Conservation (phyloP, 2,113 vertebrate genomes). For the Andinoacara biseriatus region DNA sequence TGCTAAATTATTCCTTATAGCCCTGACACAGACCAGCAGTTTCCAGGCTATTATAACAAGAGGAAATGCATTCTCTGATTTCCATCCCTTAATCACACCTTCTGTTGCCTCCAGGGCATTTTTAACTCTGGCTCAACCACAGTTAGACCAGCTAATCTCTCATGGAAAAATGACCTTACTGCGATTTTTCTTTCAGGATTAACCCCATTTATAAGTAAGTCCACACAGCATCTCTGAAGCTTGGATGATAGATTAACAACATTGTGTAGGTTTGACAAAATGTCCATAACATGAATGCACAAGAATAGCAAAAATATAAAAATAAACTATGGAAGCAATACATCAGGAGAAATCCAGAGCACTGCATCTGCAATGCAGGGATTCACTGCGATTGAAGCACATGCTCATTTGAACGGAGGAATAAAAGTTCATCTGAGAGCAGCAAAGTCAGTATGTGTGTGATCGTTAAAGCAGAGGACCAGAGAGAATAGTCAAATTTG, state of each 20-base stretch:
- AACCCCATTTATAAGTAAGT: background rate
- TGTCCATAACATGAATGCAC: background rate
- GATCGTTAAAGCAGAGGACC: background rate
- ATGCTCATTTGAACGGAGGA: background rate
- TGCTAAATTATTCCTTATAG: slow-evolving; percentile 6
- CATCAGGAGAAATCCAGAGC: slow-evolving; percentile 1
- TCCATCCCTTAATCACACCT: slow-evolving; percentile 4
- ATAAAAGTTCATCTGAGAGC: slow-evolving; percentile 21
- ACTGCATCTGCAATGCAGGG: slow-evolving; percentile 14
- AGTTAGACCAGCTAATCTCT: background rate
- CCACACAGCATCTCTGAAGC: background rate
- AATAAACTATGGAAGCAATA: slow-evolving; percentile 6
- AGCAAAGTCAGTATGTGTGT: background rate
- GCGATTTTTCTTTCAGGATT: background rate
- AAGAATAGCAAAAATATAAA: background rate
- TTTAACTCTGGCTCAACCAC: background rate
- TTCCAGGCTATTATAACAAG: background rate
- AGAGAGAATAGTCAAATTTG: slow-evolving; percentile 13
- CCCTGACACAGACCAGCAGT: background rate
- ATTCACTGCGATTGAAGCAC: slow-evolving; percentile 11
- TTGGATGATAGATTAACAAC: background rate
- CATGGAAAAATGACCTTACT: slow-evolving; percentile 2
- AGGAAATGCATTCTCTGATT: background rate
- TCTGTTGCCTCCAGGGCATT: background rate
- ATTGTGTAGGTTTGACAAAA: background rate